Evolutionary conservation across 2,113 vertebrate species (phyloP).

Genomic region (Mormoops blainvillei): DNA sequence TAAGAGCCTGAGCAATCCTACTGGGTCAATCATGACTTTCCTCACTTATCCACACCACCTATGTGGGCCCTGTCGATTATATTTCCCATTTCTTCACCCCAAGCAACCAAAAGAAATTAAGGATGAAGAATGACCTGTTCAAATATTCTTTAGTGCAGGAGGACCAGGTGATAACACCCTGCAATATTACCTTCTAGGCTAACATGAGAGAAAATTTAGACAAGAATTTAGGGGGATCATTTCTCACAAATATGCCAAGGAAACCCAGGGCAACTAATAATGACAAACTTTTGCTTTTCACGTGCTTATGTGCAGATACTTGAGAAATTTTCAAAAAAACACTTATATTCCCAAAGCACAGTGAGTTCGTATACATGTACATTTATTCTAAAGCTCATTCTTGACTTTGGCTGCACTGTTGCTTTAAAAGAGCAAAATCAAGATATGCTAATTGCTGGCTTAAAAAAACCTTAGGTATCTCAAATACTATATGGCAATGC

Average conservation of each 20-base stretch:
- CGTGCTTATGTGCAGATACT: background rate
- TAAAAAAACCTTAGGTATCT: background rate
- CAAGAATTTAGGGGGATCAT: background rate
- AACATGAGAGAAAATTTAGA: background rate
- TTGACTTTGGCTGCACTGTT: background rate
- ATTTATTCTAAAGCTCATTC: background rate
- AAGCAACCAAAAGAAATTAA: conserved; percentile 15
- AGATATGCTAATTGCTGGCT: background rate
- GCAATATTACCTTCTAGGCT: background rate
- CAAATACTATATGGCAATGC: background rate
- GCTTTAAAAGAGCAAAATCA: conserved; percentile 23
- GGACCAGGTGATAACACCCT: background rate
- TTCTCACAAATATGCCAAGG: background rate
- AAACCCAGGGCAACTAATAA: background rate
- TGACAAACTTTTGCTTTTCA: background rate
- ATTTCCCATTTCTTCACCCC: background rate
- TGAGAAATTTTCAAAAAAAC: background rate
- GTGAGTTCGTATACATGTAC: background rate
- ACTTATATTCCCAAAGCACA: background rate
- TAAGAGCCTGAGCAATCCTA: background rate
- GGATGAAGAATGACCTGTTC: background rate
- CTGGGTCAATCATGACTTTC: background rate
- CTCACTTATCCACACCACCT: background rate
- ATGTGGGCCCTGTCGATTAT: background rate
- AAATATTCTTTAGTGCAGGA: conserved; percentile 7